Evolutionary conservation across 2,113 vertebrate genomes (phyloP).

Genomic region (Cygnus atratus): DNA sequence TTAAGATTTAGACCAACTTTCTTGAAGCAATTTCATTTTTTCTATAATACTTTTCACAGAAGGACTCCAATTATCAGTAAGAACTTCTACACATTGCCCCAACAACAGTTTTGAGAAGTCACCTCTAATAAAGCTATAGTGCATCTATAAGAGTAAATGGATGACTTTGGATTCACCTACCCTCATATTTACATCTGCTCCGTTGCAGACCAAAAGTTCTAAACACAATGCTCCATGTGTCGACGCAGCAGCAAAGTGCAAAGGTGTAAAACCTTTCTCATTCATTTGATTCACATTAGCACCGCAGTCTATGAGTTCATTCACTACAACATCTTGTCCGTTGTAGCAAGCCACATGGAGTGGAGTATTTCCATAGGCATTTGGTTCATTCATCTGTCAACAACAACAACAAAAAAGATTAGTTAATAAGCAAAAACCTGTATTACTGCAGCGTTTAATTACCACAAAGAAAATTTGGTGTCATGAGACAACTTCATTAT

Average conservation of each 20-base stretch:
- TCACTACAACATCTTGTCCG: conserved; percentile 97
- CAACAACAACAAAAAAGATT: fast-evolving
- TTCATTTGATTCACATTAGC: conserved; percentile 97
- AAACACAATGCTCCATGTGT: conserved; percentile 95
- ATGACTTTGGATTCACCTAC: conserved; percentile 70
- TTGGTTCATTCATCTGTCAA: conserved; percentile 93
- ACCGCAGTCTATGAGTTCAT: conserved; percentile 94
- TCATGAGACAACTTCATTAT: neutral
- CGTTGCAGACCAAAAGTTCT: conserved; percentile 94
- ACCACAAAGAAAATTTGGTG: neutral
- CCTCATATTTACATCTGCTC: conserved; percentile 96
- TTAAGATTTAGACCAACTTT: neutral
- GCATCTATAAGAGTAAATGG: neutral
- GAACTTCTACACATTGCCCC: neutral
- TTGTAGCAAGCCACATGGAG: conserved; percentile 98
- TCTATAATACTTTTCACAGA: neutral
- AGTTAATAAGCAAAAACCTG: neutral
- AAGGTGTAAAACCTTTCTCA: conserved; percentile 93
- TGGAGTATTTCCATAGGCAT: conserved; percentile 94
- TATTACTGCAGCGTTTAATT: neutral
- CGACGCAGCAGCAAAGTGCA: conserved; percentile 96
- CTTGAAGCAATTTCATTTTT: neutral
- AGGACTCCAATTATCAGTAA: neutral
- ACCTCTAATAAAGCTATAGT: neutral
- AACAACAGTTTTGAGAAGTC: neutral